phyloP scores from a whole-genome alignment of 2,113 vertebrate species.

The Bos taurus region ARS-UCD2.0 NC_037332.1:17254501-17255000 shows the following conservation, averaged over 20 bases:
- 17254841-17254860: background rate
- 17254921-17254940: slow-evolving; percentile 8
- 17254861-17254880: background rate
- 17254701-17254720: background rate
- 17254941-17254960: background rate
- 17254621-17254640: background rate
- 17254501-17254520: background rate
- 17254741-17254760: background rate
- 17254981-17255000: background rate
- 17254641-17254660: slow-evolving; percentile 15
- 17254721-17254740: background rate
- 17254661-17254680: background rate
- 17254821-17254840: background rate
- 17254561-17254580: background rate
- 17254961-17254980: background rate
- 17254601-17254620: background rate
- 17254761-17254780: background rate
- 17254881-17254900: slow-evolving; percentile 8
- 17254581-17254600: slow-evolving; percentile 14
- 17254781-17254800: background rate
- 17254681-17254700: background rate
- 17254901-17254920: background rate
- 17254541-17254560: background rate
- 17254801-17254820: background rate
- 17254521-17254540: slow-evolving; percentile 11